Base-by-base conservation (phyloP, 1,140 invertebrate species). In the Rhyacophila brunnea region DNA sequence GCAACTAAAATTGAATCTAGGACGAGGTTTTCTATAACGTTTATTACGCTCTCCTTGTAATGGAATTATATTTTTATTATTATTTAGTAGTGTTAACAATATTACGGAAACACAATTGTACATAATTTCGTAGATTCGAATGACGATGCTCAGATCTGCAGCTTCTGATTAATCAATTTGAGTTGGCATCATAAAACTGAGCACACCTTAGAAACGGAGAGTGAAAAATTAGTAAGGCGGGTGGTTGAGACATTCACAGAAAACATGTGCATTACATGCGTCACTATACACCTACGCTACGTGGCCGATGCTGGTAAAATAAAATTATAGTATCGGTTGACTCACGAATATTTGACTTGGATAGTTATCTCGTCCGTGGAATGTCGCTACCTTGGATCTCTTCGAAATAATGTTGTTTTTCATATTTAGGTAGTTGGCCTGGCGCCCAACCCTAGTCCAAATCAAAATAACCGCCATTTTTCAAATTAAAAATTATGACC, bases 361-460 rank as follows among this genome's bases (percentile, higher is more conserved):
- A 20, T 15, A 38, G 36, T 18, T 38, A 51, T 42, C 23, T 19
- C 20, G 28, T 53, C 23, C 42, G 20, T 44, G 51, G 51, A 53
- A 53, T 53, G 51, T 53, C 51, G 51, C 52, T 43, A 55, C 43
- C 52, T 55, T 46, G 52, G 52, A 34, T 55, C 45, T 36, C 9
- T 46, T 14, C 6, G n/a, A 46, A 15, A 40, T 40, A 15, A 13
- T 40, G 38, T 40, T 40, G 11, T 28, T 40, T 15, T n/a, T 40
- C 38, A n/a, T 40, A 13, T 40, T n/a, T 4, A 15, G 15, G 15
- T 20, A 13, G 7, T 38, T 18, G 28, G 34, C 11, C 32, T 35
- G 28, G 17, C 13, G 34, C 48, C 32, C 48, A 36, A 36, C 34
- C 28, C 48, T 15, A 19, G 23, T 32, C 23, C 10, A 11, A 48